Evolutionary conservation across 2,888 invertebrate species (phyloP).

Genomic region (Drosophila colorata): DNA sequence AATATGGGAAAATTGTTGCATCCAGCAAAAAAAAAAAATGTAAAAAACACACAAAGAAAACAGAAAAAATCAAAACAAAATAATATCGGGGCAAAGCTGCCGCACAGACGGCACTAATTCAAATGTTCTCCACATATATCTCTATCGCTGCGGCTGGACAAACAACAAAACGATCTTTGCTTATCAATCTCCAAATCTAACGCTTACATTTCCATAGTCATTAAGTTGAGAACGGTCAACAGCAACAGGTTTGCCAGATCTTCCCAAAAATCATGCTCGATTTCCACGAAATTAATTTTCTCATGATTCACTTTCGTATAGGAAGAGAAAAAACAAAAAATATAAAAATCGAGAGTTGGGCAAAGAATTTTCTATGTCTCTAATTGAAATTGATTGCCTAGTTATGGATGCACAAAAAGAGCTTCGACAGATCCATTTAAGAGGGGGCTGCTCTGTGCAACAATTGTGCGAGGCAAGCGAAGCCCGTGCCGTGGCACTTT

Average conservation of each 20-base stretch:
- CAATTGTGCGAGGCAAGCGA: conserved; percentile 27
- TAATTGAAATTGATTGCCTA: conserved; percentile 73
- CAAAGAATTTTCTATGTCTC: conserved; percentile 24
- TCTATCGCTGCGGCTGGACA: conserved; percentile 2
- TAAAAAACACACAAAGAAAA: conserved; percentile 4
- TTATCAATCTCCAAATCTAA: conserved; percentile 54
- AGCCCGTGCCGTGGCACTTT: conserved; percentile 57
- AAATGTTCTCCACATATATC: conserved; percentile 34
- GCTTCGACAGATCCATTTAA: conserved; percentile 28
- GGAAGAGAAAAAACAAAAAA: background rate
- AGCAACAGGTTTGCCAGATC: conserved; percentile 51
- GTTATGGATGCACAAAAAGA: conserved; percentile 12
- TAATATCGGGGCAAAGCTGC: conserved; percentile 18
- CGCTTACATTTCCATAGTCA: conserved; percentile 65
- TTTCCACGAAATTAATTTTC: conserved; percentile 75
- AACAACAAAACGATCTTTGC: conserved; percentile 51
- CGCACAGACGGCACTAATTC: conserved; percentile 45
- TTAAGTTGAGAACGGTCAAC: conserved; percentile 61
- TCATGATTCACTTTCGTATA: conserved; percentile 64
- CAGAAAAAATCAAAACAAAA: conserved; percentile 10
- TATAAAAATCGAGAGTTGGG: conserved; percentile 41
- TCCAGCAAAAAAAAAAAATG: conserved; percentile 1
- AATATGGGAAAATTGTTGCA: conserved; percentile 60
- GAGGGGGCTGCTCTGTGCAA: conserved; percentile 18
- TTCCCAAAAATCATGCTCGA: conserved; percentile 69